These are phyloP conservation scores for Hepsetus odoe DNA, from an alignment of 2,113 vertebrate genomes.

Conservation along the genomic window DNA sequence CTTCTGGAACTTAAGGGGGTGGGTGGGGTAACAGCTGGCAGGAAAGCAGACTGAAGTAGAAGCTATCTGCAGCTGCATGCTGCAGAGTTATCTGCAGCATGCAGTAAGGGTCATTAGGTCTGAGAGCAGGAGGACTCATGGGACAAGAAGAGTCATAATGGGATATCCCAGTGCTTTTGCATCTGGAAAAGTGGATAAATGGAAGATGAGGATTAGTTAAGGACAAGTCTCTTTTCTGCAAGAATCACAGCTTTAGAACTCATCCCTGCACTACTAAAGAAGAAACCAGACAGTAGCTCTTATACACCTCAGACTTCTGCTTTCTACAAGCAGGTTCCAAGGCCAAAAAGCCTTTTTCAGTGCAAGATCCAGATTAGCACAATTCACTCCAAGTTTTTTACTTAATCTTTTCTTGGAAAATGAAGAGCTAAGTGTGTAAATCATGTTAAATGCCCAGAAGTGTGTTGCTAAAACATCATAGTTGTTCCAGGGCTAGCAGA, in stretches of 20 bases:
- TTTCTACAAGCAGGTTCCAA: not conserved
- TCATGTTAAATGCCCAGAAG: not conserved
- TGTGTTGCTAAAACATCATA: not conserved
- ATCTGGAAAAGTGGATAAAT: conserved; percentile 15
- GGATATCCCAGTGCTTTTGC: conserved; percentile 3
- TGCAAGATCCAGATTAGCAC: not conserved
- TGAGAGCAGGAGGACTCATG: not conserved
- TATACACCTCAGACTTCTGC: not conserved
- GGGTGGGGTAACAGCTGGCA: not conserved
- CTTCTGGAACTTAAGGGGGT: not conserved
- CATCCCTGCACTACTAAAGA: not conserved
- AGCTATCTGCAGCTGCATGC: too few relatives aligned
- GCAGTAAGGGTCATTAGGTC: conserved; percentile 2
- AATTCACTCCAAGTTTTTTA: not conserved
- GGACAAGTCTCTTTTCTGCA: not conserved
- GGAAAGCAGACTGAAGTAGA: conserved; percentile 28
- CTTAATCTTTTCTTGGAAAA: conserved; percentile 23
- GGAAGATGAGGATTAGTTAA: not conserved
- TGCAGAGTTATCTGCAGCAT: not conserved
- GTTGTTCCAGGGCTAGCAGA: not conserved
- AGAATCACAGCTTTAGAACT: conserved; percentile 20
- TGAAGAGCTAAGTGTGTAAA: not conserved
- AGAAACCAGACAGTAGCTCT: not conserved
- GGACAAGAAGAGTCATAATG: conserved; percentile 20
- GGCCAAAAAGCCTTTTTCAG: conserved; percentile 4